phyloP scores from a whole-genome alignment of 2,888 invertebrate species.

The Cheilosia pagana region DNA sequence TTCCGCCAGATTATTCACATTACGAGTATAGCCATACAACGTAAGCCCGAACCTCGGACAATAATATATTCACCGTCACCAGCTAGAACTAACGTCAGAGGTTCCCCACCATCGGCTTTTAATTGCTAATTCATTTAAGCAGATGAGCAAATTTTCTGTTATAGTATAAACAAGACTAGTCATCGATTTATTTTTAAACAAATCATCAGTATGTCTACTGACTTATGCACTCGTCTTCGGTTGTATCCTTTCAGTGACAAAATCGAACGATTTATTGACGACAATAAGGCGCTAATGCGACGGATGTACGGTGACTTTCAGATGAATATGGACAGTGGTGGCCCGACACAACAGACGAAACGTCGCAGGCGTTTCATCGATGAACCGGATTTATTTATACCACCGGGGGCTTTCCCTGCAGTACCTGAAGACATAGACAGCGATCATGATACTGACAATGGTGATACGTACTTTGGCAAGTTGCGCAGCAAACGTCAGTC shows the following conservation, averaged over 20 bases:
- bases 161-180: slow-evolving; percentile 13
- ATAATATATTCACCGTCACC: slow-evolving; percentile 11
- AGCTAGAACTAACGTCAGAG: slow-evolving; percentile 44
- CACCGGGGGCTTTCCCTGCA: slow-evolving; percentile 85
- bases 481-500: slow-evolving; percentile 85
- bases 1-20: not conserved
- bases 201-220: not conserved
- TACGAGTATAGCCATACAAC: slow-evolving; percentile 24
- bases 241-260: slow-evolving; percentile 88
- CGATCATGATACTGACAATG: slow-evolving; percentile 81
- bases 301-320: slow-evolving; percentile 97
- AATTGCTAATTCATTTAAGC: slow-evolving; percentile 47
- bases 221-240: not conserved
- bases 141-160: slow-evolving; percentile 44
- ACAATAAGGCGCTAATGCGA: slow-evolving; percentile 96
- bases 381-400: slow-evolving; percentile 82
- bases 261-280: slow-evolving; percentile 96
- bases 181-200: slow-evolving; percentile 60
- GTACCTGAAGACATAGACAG: slow-evolving; percentile 84
- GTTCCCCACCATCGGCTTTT: slow-evolving; percentile 1
- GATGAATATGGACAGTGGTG: slow-evolving; percentile 85
- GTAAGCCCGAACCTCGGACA: slow-evolving; percentile 16
- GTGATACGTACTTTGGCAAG: slow-evolving; percentile 85
- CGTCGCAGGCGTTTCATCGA: slow-evolving; percentile 82
- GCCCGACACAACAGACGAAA: slow-evolving; percentile 83